A percentile compares a stretch with the other conserved stretches of the same genome.
These are phyloP conservation scores for Bolinopsis microptera DNA, from an alignment of 37 sponge, comb jelly and placozoan genomes.

Conservation along the genomic window DNA sequence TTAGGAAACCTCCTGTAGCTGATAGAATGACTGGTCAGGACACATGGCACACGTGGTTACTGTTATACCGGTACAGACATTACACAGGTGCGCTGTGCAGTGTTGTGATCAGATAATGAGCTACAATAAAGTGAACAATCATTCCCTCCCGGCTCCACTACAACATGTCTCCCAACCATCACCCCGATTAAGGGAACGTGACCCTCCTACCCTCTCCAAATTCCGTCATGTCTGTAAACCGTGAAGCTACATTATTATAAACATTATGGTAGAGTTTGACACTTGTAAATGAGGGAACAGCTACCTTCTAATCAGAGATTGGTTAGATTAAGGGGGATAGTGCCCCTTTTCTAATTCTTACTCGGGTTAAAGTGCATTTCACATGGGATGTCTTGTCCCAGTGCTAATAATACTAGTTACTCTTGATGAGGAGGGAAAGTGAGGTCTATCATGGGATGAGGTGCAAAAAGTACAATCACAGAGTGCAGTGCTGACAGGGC, in stretches of 20 bases:
- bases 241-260: background rate
- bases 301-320: background rate
- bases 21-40: background rate
- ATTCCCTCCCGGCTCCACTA: background rate
- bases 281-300: background rate
- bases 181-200: too few relatives aligned
- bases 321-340: background rate
- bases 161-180: too few relatives aligned
- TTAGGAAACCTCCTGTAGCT: background rate
- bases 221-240: background rate
- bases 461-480: too few relatives aligned
- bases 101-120: background rate
- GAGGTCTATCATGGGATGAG: too few relatives aligned
- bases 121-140: background rate
- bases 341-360: background rate
- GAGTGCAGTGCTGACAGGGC: too few relatives aligned
- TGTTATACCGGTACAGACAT: too few relatives aligned
- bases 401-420: too few relatives aligned
- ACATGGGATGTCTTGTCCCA: background rate
- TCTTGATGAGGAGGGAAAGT: too few relatives aligned
- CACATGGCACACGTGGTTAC: background rate
- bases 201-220: too few relatives aligned
- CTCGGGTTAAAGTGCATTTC: background rate
- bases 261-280: background rate
- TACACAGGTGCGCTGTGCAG: too few relatives aligned